These are phyloP conservation scores for Eupithecia vulgata DNA, from an alignment of 2,888 invertebrate species.

Conservation along the genomic window DNA sequence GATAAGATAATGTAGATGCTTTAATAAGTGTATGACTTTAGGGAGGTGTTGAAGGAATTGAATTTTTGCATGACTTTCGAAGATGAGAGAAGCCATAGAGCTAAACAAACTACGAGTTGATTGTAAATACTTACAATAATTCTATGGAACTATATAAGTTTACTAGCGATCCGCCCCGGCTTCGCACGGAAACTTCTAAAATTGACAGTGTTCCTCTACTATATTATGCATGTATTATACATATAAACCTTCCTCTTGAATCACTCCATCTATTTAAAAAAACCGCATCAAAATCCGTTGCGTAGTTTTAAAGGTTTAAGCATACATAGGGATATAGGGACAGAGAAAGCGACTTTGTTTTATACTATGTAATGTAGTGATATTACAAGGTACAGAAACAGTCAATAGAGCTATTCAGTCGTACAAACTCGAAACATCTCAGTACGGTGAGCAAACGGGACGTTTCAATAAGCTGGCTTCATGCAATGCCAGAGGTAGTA, in stretches of 20 bases:
- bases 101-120: neutral
- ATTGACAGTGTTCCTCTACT: no score
- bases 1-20: conserved; percentile 4
- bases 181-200: no score
- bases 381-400: neutral
- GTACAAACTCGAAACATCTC: conserved; percentile 6
- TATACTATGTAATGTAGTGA: no score
- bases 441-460: conserved; percentile 2
- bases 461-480: neutral
- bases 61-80: neutral
- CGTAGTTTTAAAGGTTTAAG: no score
- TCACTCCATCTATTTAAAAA: no score
- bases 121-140: neutral
- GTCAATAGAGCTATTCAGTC: neutral
- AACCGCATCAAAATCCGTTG: no score
- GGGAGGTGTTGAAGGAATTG: neutral
- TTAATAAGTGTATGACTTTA: neutral
- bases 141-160: neutral
- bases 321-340: no score
- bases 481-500: conserved; percentile 18
- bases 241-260: no score
- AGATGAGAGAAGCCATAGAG: neutral
- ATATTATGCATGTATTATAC: no score
- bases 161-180: no score
- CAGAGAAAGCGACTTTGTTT: no score